phyloP scores from a whole-genome alignment of 2,888 invertebrate genomes.

The Boloria euphrosyne region DNA sequence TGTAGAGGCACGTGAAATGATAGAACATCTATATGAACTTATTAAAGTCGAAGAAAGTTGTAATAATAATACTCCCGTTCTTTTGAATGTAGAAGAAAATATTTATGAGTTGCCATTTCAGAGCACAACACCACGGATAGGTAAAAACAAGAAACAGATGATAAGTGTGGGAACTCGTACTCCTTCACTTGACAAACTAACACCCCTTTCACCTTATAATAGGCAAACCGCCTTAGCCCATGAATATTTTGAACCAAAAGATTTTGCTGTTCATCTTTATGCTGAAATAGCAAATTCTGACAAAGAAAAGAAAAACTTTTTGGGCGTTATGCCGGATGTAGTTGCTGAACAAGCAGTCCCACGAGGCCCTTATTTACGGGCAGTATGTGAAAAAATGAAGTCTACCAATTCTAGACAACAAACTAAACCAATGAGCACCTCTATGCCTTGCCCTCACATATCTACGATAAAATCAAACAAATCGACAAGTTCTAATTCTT shows the following conservation, averaged over 20 bases:
- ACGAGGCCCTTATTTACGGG: slow-evolving; percentile 83
- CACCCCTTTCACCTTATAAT: slow-evolving; percentile 75
- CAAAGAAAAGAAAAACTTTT: slow-evolving; percentile 58
- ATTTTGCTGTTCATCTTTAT: slow-evolving; percentile 83
- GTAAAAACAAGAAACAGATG: slow-evolving; percentile 70
- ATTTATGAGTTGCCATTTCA: slow-evolving; percentile 84
- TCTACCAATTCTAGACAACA: slow-evolving; percentile 48
- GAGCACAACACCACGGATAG: slow-evolving; percentile 65
- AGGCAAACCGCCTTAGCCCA: slow-evolving; percentile 69
- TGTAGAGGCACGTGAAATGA: slow-evolving; percentile 88
- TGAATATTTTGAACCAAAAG: slow-evolving; percentile 80
- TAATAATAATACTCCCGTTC: slow-evolving; percentile 67
- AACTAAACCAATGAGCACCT: slow-evolving; percentile 50
- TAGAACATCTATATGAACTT: slow-evolving; percentile 88
- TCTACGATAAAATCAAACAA: slow-evolving; percentile 60
- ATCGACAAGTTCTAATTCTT: slow-evolving; percentile 66
- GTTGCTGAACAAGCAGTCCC: slow-evolving; percentile 68
- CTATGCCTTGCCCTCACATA: slow-evolving; percentile 48
- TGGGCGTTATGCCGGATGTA: slow-evolving; percentile 72
- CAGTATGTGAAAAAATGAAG: slow-evolving; percentile 82
- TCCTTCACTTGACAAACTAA: slow-evolving; percentile 82
- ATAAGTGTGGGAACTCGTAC: slow-evolving; percentile 82
- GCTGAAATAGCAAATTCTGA: slow-evolving; percentile 82
- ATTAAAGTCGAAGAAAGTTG: slow-evolving; percentile 87
- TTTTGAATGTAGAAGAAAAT: slow-evolving; percentile 71